Percentiles rank a stretch among this genome's conserved stretches.
Evolutionary conservation across 2,113 vertebrate genomes (phyloP).

Genomic region (Sceloporus tristichus): DNA sequence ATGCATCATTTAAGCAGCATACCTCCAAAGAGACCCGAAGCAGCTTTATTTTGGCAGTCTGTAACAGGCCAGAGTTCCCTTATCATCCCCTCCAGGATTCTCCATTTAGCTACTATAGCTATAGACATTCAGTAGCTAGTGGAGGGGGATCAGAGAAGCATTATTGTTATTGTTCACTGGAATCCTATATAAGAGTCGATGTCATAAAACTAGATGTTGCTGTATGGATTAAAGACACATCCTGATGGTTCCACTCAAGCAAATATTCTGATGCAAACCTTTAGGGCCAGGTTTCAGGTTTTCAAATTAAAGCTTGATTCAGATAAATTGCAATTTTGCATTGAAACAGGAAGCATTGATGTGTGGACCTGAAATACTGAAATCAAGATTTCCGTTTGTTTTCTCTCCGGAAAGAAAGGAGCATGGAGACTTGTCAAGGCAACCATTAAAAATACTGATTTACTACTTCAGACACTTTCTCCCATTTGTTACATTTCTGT

Average conservation of each 20-base stretch:
- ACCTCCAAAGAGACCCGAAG: no score
- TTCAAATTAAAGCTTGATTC: not conserved
- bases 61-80: no score
- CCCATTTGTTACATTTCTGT: slow-evolving; percentile 7
- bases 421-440: not conserved
- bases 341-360: not conserved
- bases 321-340: not conserved
- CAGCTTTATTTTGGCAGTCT: no score
- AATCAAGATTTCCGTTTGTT: not conserved
- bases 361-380: not conserved
- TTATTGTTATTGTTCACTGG: no score
- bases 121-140: no score
- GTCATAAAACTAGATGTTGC: not conserved
- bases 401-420: not conserved
- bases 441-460: not conserved
- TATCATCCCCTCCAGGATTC: no score
- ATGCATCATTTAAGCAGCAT: no score
- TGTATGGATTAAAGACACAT: not conserved
- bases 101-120: no score
- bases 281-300: not conserved
- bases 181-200: no score
- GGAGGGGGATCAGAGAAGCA: no score
- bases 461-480: not conserved
- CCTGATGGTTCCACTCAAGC: not conserved
- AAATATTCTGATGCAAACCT: not conserved